Base-by-base conservation (phyloP, 1,140 invertebrate genomes). In the Euura lappo region DNA sequence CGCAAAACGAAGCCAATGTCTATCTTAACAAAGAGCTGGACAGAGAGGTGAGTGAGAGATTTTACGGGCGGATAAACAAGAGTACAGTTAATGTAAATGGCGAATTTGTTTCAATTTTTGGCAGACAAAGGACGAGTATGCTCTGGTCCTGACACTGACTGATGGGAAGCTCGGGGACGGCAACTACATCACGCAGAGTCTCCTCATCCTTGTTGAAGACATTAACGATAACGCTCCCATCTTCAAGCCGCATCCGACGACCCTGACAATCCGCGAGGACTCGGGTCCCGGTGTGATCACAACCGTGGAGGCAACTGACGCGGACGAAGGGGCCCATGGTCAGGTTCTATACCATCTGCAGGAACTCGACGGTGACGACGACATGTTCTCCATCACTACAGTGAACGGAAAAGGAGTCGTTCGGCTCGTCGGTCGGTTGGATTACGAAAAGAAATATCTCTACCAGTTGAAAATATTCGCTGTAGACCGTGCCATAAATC, bases 181-280 rank as follows among this genome's bases (percentile, higher is more conserved):
- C 68, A 96, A 96, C 83, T 97, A 93, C 86, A 94, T 98, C 72
- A 97, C 95, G 4, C 96, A 97, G 88, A 96, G 95, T 80, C 90
- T 98, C 70, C 87, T 97, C 71, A 86, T 97, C 11, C 88, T 97
- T 68, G 95, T 98, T 1, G 96, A 97, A 87, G 96, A 98, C 84
- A 93, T 96, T 7, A 98, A 98, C 79, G 96, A 98, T 87, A 96
- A 96, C 88, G 92, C 92, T 74, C 96, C 96, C 3, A 90, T 96
- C 68, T 98, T 97, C 85, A 92, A 93, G 79, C 93, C 94, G 10
- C 96, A 96, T 87, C 93, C 94, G 74, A 92, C 94, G 4, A 93
- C 95, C 45, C 88, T 98, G 69, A 92, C 91, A 69, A 89, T 97
- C 3, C 91, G 90, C 68, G 96, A 98, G 89, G 92, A 97, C 84